These are phyloP conservation scores for Ameiurus melas DNA, from an alignment of 2,113 vertebrate species.

Conservation along the genomic window DNA sequence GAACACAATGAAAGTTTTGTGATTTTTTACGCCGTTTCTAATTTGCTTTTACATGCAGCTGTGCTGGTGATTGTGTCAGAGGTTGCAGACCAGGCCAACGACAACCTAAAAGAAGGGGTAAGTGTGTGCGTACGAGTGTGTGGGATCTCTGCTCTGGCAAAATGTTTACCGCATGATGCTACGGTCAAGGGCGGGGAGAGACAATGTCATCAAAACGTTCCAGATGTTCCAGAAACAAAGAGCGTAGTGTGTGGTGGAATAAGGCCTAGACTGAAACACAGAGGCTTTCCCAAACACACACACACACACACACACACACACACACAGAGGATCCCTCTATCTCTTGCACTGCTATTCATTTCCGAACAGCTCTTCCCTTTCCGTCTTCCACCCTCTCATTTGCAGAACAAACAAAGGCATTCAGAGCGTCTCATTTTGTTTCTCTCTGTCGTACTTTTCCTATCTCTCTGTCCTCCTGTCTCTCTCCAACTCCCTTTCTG, in stretches of 20 bases:
- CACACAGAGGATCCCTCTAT: constrained; percentile 60
- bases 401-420: constrained; percentile 57
- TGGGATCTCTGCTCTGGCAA: not conserved
- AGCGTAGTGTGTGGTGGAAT: constrained; percentile 56
- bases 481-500: not conserved
- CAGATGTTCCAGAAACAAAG: constrained; percentile 71
- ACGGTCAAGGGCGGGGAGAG: constrained; percentile 45
- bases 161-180: constrained; percentile 50
- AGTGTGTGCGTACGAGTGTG: constrained; percentile 62
- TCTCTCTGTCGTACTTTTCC: not conserved
- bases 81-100: constrained; percentile 86
- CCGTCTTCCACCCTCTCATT: constrained; percentile 59
- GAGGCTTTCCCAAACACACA: constrained; percentile 52
- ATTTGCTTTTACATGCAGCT: constrained; percentile 69
- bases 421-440: constrained; percentile 47
- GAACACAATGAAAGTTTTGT: not conserved
- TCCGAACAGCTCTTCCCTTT: constrained; percentile 60
- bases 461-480: constrained; percentile 43
- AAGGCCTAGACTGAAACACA: constrained; percentile 47
- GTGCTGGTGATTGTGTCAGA: constrained; percentile 87
- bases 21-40: not conserved
- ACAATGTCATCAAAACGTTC: constrained; percentile 65
- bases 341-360: constrained; percentile 55
- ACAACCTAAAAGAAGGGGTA: constrained; percentile 93
- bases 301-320: constrained; percentile 32